Evolutionary conservation across 2,797 vertebrate genomes (phyloP), one percentile per base, ranked within the genome.

Genomic region (Lepus townsendii): DNA sequence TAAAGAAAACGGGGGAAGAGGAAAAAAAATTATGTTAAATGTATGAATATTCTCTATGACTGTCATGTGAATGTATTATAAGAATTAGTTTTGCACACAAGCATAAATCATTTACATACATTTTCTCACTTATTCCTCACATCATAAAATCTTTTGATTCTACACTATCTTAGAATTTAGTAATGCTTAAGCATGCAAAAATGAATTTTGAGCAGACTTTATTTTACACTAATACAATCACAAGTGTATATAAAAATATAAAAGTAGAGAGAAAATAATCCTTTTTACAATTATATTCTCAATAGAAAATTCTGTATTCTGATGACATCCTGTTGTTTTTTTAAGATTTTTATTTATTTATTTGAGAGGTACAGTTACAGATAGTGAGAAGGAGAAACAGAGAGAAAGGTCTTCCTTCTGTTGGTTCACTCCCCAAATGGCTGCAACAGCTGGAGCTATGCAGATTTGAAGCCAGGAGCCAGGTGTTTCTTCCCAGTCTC

Each of bases 291-390:
- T 95, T 63, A 50, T 2, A 88, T 16, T 68, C 35, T 83, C 62
- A 78, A 88, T 24, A 72, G 8, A 68, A 91, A 95, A 57, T 76
- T 83, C 7, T 91, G 1, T 83, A 14, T 93, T 83, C 8, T 88
- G 35, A 73, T 63, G 69, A 66, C 2, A 79, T 14, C 20, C 1
- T 17, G 42, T 47, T 47, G 42, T 47, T 47, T 47, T 47, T 47
- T 47, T 9, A 47, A 47, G 42, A 47, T 47, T 47, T 42, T 47
- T 47, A 47, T 47, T 47, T 47, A 47, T 10, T 47, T 47, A 47
- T 47, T 47, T 47, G 42, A 47, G 42, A 47, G 42, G 42, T 47
- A 47, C 7, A 47, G 42, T 47, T 47, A 47, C 42, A 47, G 42
- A 47, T 1, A 47, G 42, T 47, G 42, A 47, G 8, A 47, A 47